Base-by-base conservation (phyloP, 2,113 vertebrate species). In the Neodon shergylaensis region DNA sequence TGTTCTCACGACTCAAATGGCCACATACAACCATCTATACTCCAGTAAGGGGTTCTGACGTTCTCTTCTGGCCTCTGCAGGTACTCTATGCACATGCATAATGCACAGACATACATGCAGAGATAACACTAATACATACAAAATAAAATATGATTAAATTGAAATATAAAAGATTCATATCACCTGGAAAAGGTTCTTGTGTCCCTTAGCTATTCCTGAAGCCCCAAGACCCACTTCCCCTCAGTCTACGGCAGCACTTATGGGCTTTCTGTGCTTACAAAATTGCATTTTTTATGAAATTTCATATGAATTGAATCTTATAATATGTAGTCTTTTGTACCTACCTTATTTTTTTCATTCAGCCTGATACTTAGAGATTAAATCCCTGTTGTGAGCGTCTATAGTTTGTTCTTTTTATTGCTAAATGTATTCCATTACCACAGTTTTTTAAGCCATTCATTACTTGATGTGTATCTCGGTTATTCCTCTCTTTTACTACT, bases 401-500 rank as follows among this genome's bases (percentile, higher is more conserved):
- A 39, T 73, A 33, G 33, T 84, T 96, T 4, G 4, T 86, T 81
- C 39, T 86, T 93, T 86, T 90, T 66, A 78, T 70, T 81, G 58
- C 61, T 16, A 24, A 42, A 52, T 81, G 65, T 92, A n/a, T 89
- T 68, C 66, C 49, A 22, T 83, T 83, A 68, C 39, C 33, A 85
- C n/a, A 36, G 26, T 63, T 90, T 90, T 19, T 52, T 92, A 78
- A 89, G 49, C 36, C 36, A 11, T 89, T 91, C 17, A 70, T 61
- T 22, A 24, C 36, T 81, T 91, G 28, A 70, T 88, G 17, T 88
- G 1, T 85, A 78, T 73, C 92, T 91, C 77, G 39, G 4, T 47
- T 91, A 47, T 94, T 92, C 77, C 33, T 47, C 17, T 73, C 82
- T 95, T 42, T 82, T 66, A 66, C 44, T 73, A 82, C 65, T 92